phyloP scores from a whole-genome alignment of 1,140 invertebrate species.

The Drosophila saltans region DNA sequence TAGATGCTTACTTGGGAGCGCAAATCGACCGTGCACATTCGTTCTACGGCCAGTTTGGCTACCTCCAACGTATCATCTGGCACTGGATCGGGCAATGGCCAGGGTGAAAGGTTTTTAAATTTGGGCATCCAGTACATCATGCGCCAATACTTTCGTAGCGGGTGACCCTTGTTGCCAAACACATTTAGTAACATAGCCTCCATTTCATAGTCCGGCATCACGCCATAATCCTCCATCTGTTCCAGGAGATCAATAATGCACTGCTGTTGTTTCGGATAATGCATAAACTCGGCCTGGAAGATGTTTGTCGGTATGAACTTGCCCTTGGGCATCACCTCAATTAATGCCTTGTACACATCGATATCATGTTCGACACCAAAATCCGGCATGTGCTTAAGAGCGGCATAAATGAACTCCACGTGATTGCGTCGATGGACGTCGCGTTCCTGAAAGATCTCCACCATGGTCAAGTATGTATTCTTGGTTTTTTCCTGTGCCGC shows the following conservation, averaged over 20 bases:
- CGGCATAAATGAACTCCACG: constrained; percentile 96
- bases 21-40: constrained; percentile 94
- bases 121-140: constrained; percentile 99
- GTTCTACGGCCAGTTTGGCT: constrained; percentile 92
- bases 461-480: constrained; percentile 88
- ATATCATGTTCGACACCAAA: constrained; percentile 96
- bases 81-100: constrained; percentile 90
- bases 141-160: constrained; percentile 92
- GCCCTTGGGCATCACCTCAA: constrained; percentile 96
- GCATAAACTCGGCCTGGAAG: constrained; percentile 93
- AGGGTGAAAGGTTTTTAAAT: constrained; percentile 96
- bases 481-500: constrained; percentile 87
- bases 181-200: constrained; percentile 91
- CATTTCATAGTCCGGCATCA: constrained; percentile 95
- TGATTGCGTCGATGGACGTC: constrained; percentile 89
- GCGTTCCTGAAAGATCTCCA: constrained; percentile 88
- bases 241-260: constrained; percentile 92
- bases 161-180: constrained; percentile 92
- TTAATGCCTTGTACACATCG: constrained; percentile 94
- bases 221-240: constrained; percentile 84
- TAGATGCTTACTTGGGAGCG: constrained; percentile 88
- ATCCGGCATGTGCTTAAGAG: constrained; percentile 93
- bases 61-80: constrained; percentile 91
- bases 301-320: constrained; percentile 92
- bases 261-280: constrained; percentile 97